These are phyloP conservation scores for Acrocyrtus sp. DNA, from an alignment of 2,888 invertebrate genomes.

Conservation along the genomic window DNA sequence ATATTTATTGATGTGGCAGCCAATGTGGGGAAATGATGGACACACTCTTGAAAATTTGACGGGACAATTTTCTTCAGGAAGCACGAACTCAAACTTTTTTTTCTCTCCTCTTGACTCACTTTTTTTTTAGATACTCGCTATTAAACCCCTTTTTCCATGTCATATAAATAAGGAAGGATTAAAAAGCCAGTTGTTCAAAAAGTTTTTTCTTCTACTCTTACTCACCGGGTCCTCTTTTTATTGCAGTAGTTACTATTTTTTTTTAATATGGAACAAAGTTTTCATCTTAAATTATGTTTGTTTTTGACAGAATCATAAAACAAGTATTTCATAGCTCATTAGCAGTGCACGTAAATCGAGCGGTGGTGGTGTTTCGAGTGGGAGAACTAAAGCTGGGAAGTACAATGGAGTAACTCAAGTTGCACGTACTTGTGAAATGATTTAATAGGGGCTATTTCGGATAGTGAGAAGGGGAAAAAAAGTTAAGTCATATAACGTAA, in stretches of 20 bases:
- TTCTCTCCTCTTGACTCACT: too few species aligned
- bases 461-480: constrained; percentile 15
- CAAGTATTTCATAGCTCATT: constrained; percentile 62
- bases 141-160: too few species aligned
- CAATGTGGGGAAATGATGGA: constrained; percentile 44
- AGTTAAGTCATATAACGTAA: constrained; percentile 20
- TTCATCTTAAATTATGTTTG: constrained; percentile 61
- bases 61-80: constrained; percentile 49
- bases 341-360: constrained; percentile 43
- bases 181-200: constrained; percentile 12
- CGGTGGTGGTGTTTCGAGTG: constrained; percentile 5
- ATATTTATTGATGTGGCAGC: constrained; percentile 40
- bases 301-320: constrained; percentile 60
- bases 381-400: not conserved
- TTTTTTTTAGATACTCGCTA: too few species aligned
- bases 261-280: constrained; percentile 47
- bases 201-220: constrained; percentile 11
- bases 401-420: not conserved
- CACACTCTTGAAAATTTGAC: constrained; percentile 44
- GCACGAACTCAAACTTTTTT: constrained; percentile 28
- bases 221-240: constrained; percentile 25
- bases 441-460: constrained; percentile 29
- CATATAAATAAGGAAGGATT: not conserved
- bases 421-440: constrained; percentile 19
- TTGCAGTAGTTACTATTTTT: constrained; percentile 10